Percentiles rank a stretch among this genome's conserved stretches.
These are phyloP conservation scores for Prolemur simus DNA, from an alignment of 2,113 vertebrate genomes.

Conservation along the genomic window DNA sequence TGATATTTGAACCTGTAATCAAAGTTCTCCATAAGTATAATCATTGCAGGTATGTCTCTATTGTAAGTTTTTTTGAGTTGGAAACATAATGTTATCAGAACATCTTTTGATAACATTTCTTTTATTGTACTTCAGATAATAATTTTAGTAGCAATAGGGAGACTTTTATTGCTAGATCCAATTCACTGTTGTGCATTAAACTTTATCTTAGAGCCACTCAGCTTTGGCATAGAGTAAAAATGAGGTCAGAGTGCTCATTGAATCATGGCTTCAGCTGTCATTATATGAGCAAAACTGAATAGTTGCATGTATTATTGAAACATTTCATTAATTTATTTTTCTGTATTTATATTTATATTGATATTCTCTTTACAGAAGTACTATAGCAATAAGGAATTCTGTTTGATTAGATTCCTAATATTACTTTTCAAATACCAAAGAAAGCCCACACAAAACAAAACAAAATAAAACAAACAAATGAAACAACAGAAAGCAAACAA, in stretches of 20 bases:
- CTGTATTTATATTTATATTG: conserved; percentile 70
- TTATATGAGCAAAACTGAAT: conserved; percentile 73
- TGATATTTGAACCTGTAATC: conserved; percentile 38
- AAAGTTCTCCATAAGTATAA: background rate
- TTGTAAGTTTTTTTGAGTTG: conserved; percentile 14
- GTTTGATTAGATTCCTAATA: conserved; percentile 70
- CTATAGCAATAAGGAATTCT: conserved; percentile 70
- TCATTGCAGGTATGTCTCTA: background rate
- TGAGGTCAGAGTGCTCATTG: conserved; percentile 79
- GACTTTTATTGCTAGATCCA: conserved; percentile 74
- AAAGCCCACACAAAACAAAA: background rate
- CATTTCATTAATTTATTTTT: conserved; percentile 75
- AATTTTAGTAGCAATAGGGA: conserved; percentile 67
- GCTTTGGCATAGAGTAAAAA: conserved; percentile 81
- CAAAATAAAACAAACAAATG: background rate
- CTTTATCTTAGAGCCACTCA: conserved; percentile 81
- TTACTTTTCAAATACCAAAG: conserved; percentile 73
- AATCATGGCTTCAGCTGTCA: conserved; percentile 78
- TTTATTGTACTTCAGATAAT: conserved; percentile 76
- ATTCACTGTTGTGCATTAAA: conserved; percentile 76
- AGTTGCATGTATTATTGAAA: conserved; percentile 76
- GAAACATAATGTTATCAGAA: conserved; percentile 74
- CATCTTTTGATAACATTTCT: conserved; percentile 76
- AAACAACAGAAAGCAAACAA: conserved; percentile 43
- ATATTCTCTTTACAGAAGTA: conserved; percentile 75